Base-by-base conservation (phyloP, 35 echinoderm and acorn worm species). In the Anneissia japonica region DNA sequence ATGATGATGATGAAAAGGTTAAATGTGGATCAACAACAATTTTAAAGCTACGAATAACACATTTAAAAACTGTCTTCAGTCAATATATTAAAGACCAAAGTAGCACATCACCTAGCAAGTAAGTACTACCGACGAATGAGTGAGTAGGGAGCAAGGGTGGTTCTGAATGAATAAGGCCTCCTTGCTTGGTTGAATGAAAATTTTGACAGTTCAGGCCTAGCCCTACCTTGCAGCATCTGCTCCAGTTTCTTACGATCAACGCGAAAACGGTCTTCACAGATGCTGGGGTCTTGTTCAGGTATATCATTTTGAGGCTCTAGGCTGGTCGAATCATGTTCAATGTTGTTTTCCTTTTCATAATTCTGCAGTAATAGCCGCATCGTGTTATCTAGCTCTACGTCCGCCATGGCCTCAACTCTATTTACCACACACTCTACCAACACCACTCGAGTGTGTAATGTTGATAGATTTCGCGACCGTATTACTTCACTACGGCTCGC, bases 201-300 rank as follows among this genome's bases (percentile, higher is more conserved):
- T 23, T 64, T 64, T 64, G 51, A 64, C 51, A 64, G 51, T 26
- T 64, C 9, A 64, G 51, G 51, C 76, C 36, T 38, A 78, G 32
- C 16, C 43, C 31, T 37, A 84, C 55, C 43, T 33, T 64, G 55
- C 38, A 90, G 43, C 95, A 97, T 97, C 83, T 84, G 84, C 87
- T 97, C 95, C 36, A 97, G 82, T 85, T 97, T 97, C 79, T 93
- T 93, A 31, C 95, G 95, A 82, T 97, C 95, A 34, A 97, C 95
- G 28, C 95, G 88, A 86, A 97, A 97, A 73, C 91, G 85, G 28
- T 97, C 95, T 74, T 97, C 95, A 39, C 90, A 84, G 77, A 87
- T 85, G 45, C 90, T 86, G 26, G 95, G 88, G 43, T 93, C 91
- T 74, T 84, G 87, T 30, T 39, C 86, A 64, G 7, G 2, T 64